Conservation (phyloP, 1,140 invertebrate species). For the Panagrolaimus sp. region DNA sequence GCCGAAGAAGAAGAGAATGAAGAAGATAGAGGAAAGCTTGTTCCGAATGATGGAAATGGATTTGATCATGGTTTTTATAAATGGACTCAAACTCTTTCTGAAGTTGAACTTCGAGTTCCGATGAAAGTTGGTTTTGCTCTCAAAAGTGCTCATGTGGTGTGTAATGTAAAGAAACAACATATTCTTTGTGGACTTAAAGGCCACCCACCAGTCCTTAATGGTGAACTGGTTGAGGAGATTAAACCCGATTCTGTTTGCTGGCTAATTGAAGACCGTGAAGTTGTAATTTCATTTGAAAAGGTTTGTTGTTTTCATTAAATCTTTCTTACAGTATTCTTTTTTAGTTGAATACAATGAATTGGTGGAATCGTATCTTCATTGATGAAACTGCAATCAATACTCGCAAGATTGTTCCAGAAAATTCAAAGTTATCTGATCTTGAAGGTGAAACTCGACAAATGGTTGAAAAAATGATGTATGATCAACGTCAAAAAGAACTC, state of each 20-base stretch:
- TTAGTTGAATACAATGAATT: conserved; percentile 95
- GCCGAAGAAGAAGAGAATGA: conserved; percentile 27
- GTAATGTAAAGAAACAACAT: conserved; percentile 75
- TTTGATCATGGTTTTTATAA: conserved; percentile 79
- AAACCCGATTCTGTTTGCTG: conserved; percentile 84
- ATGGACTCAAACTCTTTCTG: conserved; percentile 92
- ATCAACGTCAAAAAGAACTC: conserved; percentile 85
- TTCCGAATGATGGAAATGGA: conserved; percentile 90
- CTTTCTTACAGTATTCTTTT: conserved; percentile 33
- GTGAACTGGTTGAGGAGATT: conserved; percentile 78
- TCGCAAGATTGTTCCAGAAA: conserved; percentile 93
- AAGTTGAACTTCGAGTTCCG: conserved; percentile 83
- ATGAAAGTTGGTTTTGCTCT: conserved; percentile 72
- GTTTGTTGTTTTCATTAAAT: background rate
- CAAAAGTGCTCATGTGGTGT: conserved; percentile 76
- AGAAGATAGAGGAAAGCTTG: conserved; percentile 63
- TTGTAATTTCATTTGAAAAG: conserved; percentile 85
- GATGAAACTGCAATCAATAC: conserved; percentile 95
- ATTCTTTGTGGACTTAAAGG: conserved; percentile 85
- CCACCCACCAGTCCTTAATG: conserved; percentile 81
- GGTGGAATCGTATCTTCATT: conserved; percentile 84
- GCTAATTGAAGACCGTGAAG: conserved; percentile 84
- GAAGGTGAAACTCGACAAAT: conserved; percentile 92
- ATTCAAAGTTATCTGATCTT: conserved; percentile 91
- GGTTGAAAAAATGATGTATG: conserved; percentile 99